Percentiles rank a stretch among this genome's conserved stretches.
phyloP scores from a whole-genome alignment of 2,888 invertebrate genomes.

The Tuberolachnus salignus region DNA sequence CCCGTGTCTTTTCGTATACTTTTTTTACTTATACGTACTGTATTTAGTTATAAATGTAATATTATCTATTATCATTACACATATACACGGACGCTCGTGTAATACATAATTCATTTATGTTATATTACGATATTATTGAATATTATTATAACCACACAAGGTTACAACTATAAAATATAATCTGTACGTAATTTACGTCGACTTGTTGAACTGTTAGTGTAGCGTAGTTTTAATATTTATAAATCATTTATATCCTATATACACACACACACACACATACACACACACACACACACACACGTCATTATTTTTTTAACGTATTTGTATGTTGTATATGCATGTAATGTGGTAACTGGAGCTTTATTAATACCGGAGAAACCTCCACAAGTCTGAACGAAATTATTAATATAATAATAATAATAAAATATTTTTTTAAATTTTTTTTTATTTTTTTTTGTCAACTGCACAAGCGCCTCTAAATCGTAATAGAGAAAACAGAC shows the following conservation, averaged over 20 bases:
- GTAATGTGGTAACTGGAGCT: constrained; percentile 34
- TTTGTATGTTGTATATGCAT: background rate
- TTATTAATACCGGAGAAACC: constrained; percentile 49
- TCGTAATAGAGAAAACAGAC: constrained; percentile 50
- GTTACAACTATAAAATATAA: background rate
- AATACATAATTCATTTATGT: background rate
- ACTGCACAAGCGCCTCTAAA: constrained; percentile 39
- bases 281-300: background rate
- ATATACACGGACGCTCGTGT: constrained; percentile 24
- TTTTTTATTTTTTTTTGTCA: constrained; percentile 15
- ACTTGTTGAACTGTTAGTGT: background rate
- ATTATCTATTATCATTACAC: background rate
- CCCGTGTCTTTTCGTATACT: background rate
- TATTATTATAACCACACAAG: background rate
- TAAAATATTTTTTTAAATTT: constrained; percentile 9
- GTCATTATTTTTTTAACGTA: background rate
- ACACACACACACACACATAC: background rate
- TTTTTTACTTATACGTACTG: background rate
- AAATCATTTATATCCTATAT: background rate
- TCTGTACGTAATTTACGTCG: background rate
- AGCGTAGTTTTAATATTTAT: background rate
- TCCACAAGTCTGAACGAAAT: constrained; percentile 54
- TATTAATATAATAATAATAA: constrained; percentile 11
- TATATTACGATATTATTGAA: background rate
- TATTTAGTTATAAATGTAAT: background rate